Evolutionary conservation across 2,113 vertebrate species (phyloP).

Genomic region (Mystacornis crossleyi): DNA sequence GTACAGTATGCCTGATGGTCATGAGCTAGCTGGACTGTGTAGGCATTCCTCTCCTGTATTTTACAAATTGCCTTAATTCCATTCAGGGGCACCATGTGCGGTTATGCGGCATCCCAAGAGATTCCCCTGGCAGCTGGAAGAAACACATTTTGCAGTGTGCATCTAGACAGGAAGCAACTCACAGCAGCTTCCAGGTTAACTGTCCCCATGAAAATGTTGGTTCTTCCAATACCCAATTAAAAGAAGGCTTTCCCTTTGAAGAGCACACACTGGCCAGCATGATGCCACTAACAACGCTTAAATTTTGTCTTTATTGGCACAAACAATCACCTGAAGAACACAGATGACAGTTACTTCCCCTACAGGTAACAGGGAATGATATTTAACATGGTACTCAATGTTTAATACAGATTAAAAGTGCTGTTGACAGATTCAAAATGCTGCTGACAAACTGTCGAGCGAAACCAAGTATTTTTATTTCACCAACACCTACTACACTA

Average conservation of each 20-base stretch:
- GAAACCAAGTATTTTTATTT: background rate
- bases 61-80: background rate
- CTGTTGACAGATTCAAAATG: constrained; percentile 27
- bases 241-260: background rate
- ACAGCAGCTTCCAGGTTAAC: background rate
- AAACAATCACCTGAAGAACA: background rate
- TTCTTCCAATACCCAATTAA: background rate
- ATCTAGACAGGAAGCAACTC: background rate
- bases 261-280: background rate
- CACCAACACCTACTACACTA: background rate
- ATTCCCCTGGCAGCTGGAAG: background rate
- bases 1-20: background rate
- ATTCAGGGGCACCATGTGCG: background rate
- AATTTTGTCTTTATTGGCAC: background rate
- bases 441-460: constrained; percentile 1
- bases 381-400: background rate
- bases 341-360: background rate
- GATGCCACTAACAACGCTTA: background rate
- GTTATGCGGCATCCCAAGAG: background rate
- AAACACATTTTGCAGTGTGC: background rate
- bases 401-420: constrained; percentile 19
- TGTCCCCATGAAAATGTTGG: background rate
- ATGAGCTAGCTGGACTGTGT: background rate
- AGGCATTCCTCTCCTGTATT: background rate
- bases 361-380: constrained; percentile 28